These are phyloP conservation scores for Bathybates hornii DNA, from an alignment of 2,113 vertebrate genomes.

Conservation along the genomic window DNA sequence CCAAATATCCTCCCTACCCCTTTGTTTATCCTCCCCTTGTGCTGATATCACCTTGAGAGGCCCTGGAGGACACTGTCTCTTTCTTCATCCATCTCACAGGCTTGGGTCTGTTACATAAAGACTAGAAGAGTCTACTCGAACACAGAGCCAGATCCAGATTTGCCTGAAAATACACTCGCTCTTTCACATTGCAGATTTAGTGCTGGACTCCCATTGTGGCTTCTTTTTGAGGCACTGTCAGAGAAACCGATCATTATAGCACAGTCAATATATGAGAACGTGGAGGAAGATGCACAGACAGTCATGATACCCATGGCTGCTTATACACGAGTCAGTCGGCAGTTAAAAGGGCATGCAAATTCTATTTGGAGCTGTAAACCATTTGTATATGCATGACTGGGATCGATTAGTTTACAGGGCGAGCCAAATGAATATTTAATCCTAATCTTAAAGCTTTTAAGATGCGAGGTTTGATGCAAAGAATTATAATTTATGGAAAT, in stretches of 20 bases:
- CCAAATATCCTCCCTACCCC: neutral
- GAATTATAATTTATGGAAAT: neutral
- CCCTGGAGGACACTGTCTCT: conserved; percentile 8
- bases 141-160: neutral
- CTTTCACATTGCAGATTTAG: neutral
- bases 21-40: neutral
- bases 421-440: neutral
- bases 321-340: neutral
- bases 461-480: neutral
- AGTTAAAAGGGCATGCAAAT: neutral
- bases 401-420: neutral
- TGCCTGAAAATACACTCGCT: neutral
- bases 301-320: neutral
- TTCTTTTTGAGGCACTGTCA: neutral
- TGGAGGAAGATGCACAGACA: neutral
- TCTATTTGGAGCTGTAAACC: neutral
- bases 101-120: conserved; percentile 21
- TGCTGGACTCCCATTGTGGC: neutral
- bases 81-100: neutral
- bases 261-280: neutral
- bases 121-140: neutral
- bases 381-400: neutral
- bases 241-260: neutral
- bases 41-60: conserved; percentile 35
- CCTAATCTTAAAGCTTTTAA: neutral